Conservation (phyloP, 35 echinoderm and acorn worm species). For the Lytechinus variegatus region DNA sequence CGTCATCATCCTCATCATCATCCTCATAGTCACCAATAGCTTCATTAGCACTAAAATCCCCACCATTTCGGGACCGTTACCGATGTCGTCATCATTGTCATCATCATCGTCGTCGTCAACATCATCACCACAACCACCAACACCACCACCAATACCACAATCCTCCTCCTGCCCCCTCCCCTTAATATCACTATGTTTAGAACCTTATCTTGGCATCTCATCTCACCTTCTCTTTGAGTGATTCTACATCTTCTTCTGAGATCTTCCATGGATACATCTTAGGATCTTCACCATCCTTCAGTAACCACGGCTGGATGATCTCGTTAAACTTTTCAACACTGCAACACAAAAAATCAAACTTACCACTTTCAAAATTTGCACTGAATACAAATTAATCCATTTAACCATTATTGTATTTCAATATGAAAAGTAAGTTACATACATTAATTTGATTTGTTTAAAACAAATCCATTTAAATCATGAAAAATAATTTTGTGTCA, state of each 20-base stretch:
- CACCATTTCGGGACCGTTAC: background rate
- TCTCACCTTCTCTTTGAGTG: constrained; percentile 80
- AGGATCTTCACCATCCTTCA: constrained; percentile 56
- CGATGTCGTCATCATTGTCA: background rate
- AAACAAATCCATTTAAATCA: too few relatives aligned
- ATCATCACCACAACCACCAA: too few relatives aligned
- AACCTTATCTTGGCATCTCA: background rate
- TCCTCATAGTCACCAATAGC: background rate
- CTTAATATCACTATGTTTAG: too few relatives aligned
- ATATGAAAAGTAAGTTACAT: too few relatives aligned
- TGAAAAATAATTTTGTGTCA: too few relatives aligned
- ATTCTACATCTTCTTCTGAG: constrained; percentile 60
- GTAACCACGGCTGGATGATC: constrained; percentile 64
- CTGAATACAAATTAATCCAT: too few relatives aligned
- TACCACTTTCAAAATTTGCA: too few relatives aligned
- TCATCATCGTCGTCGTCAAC: background rate
- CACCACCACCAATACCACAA: background rate
- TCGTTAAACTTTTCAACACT: constrained; percentile 72
- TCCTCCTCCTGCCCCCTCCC: background rate
- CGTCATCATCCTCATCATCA: too few relatives aligned
- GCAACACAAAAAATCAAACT: background rate
- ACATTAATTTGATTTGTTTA: too few relatives aligned
- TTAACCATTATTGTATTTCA: too few relatives aligned
- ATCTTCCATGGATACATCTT: constrained; percentile 87
- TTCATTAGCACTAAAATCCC: background rate